phyloP scores from a whole-genome alignment of 2,797 vertebrate species.

The Nannoperca australis region DNA sequence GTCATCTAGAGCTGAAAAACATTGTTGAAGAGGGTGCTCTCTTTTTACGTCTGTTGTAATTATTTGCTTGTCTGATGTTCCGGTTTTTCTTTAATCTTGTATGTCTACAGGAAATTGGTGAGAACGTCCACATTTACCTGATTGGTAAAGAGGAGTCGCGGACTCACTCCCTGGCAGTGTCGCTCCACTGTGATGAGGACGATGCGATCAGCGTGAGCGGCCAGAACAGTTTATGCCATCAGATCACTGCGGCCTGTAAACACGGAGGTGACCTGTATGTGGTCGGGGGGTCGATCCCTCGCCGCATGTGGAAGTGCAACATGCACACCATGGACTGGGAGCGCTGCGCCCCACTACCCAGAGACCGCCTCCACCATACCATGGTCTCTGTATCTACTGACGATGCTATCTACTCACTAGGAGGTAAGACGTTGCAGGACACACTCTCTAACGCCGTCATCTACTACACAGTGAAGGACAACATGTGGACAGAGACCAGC shows the following conservation, averaged over 20 bases:
- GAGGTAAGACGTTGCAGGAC: slow-evolving; percentile 97
- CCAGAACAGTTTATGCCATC: slow-evolving; percentile 98
- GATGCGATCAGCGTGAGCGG: slow-evolving; percentile 95
- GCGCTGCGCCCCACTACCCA: slow-evolving; percentile 95
- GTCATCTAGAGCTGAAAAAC: background rate
- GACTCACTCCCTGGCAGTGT: slow-evolving; percentile 96
- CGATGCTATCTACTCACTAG: slow-evolving; percentile 96
- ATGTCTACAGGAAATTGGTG: slow-evolving; percentile 92
- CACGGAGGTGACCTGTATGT: slow-evolving; percentile 96
- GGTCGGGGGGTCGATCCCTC: slow-evolving; percentile 96
- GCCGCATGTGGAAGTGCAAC: slow-evolving; percentile 99
- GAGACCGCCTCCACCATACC: slow-evolving; percentile 97
- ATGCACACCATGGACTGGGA: slow-evolving; percentile 99
- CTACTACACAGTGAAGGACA: slow-evolving; percentile 96
- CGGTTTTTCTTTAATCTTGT: background rate
- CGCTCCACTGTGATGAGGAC: slow-evolving; percentile 95
- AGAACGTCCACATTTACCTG: slow-evolving; percentile 98
- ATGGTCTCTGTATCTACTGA: slow-evolving; percentile 93
- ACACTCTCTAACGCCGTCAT: slow-evolving; percentile 96
- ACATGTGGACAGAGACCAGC: slow-evolving; percentile 97
- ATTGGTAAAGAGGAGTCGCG: slow-evolving; percentile 97
- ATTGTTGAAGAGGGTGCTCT: background rate
- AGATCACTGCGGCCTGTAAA: slow-evolving; percentile 98
- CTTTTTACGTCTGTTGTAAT: background rate
- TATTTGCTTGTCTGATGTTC: background rate